phyloP scores from a whole-genome alignment of 2,797 vertebrate species.

The Tiaroga cobitis region DNA sequence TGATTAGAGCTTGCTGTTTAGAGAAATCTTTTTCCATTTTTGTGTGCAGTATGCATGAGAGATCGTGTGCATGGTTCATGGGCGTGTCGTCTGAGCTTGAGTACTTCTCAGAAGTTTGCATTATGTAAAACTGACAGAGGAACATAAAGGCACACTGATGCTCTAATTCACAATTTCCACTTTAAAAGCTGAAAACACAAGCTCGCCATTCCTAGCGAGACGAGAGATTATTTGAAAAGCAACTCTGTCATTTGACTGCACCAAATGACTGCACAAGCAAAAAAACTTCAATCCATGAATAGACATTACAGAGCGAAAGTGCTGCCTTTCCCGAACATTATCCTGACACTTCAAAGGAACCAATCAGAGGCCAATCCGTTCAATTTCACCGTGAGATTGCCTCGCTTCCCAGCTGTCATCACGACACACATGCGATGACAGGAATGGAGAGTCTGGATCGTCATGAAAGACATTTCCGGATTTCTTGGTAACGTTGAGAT shows the following conservation, averaged over 20 bases:
- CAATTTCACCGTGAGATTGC: constrained; percentile 49
- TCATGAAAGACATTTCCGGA: constrained; percentile 29
- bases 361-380: constrained; percentile 45
- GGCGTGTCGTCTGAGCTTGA: not conserved
- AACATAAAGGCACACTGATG: constrained; percentile 20
- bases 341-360: constrained; percentile 46
- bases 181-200: constrained; percentile 40
- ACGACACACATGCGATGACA: constrained; percentile 11
- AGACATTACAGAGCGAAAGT: constrained; percentile 37
- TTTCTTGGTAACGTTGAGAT: constrained; percentile 9
- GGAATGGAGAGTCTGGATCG: constrained; percentile 13
- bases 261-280: constrained; percentile 2
- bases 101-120: constrained; percentile 16
- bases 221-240: constrained; percentile 27
- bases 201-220: constrained; percentile 1
- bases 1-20: not conserved
- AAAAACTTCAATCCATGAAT: constrained; percentile 34
- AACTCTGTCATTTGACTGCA: constrained; percentile 9
- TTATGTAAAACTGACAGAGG: constrained; percentile 7
- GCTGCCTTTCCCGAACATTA: constrained; percentile 27
- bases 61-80: not conserved
- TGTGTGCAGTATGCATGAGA: not conserved
- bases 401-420: constrained; percentile 47
- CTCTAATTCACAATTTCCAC: constrained; percentile 37
- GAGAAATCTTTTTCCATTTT: not conserved